Evolutionary conservation across 2,888 invertebrate species (phyloP), one percentile per base, ranked within the genome.

Genomic region (Teinopalpus imperialis): DNA sequence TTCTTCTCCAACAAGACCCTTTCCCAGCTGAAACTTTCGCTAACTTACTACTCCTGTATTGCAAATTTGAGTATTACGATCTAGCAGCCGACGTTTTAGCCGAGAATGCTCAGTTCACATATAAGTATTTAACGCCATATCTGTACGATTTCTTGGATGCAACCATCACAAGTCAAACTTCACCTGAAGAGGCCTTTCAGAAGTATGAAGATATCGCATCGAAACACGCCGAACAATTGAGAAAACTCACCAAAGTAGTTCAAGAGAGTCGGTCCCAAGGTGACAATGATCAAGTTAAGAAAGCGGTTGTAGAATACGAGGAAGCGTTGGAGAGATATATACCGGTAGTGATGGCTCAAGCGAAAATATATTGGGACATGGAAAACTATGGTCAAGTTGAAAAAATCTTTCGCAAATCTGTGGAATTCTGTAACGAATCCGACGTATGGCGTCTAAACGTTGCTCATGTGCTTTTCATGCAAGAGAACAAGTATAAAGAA

Each of bases 391-490:
- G 93, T 1, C 97, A 98, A 69, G 98, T 99, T 1, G 98, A 99
- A 74, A 97, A 97, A 72, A 97, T 98, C 56, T 98, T 99, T 75
- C 93, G 97, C 20, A 97, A 98, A 74, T 98, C 98, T 47, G 97
- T 97, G 0, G 99, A 99, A 74, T 99, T 99, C 78, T 99, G 99
- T 70, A 97, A 97, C 58, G 98, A 98, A 68, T 97, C 98, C 62
- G 98, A 99, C 61, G 93, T 94, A 0, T 99, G 99, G 99, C 94
- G 98, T 54, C 87, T 99, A 10, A 99, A 99, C 73, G 98, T 99
- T 0, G 99, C 99, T 0, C 99, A 99, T 73, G 98, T 99, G 0
- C 90, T 99, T 1, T 99, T 99, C 74, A 99, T 99, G 99, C 98
- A 99, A 82, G 98, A 98, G 71, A 97, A 95, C 69, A 99, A 99